Conservation (phyloP, 2,113 vertebrate species). For the Talpa occidentalis region DNA sequence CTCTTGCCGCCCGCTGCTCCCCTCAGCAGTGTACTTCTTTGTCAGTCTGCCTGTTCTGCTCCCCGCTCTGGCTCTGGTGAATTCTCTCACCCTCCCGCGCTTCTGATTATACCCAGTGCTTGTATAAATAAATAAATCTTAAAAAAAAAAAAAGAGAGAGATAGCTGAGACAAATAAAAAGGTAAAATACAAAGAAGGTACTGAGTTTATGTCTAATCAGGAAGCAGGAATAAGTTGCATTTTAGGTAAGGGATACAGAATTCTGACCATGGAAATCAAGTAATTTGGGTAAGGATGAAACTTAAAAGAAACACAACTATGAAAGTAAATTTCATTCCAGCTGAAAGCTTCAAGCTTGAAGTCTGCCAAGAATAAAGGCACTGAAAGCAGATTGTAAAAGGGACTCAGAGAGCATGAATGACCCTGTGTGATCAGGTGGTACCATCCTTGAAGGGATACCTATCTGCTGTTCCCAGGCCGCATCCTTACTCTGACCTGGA, state of each 20-base stretch:
- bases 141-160: too few relatives aligned
- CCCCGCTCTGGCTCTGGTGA: too few relatives aligned
- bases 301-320: background rate
- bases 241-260: background rate
- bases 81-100: too few relatives aligned
- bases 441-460: background rate
- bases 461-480: background rate
- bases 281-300: conserved; percentile 5
- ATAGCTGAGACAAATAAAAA: background rate
- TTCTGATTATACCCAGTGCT: too few relatives aligned
- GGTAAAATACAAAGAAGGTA: background rate
- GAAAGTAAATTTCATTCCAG: background rate
- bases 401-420: too few relatives aligned
- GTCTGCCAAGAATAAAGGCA: background rate
- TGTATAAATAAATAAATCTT: too few relatives aligned
- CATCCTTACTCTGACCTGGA: background rate
- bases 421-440: background rate
- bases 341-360: background rate
- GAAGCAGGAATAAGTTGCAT: background rate
- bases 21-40: too few relatives aligned
- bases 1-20: too few relatives aligned
- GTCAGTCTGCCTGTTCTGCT: too few relatives aligned
- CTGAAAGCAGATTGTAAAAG: background rate
- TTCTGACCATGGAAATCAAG: background rate
- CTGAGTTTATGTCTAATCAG: conserved; percentile 36